Base-by-base conservation (phyloP, 1,140 invertebrate species). In the Sycobia sp. region DNA sequence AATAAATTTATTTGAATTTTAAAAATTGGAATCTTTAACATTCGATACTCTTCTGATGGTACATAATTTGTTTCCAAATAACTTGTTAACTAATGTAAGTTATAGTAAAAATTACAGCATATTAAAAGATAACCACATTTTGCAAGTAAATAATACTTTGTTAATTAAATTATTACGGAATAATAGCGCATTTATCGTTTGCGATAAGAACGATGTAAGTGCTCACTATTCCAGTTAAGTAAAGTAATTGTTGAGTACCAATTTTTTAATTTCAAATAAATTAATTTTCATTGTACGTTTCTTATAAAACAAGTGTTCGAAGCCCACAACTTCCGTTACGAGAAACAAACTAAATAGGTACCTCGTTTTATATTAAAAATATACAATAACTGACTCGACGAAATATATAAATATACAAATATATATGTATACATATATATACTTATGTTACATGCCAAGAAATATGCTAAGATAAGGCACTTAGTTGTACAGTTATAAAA, bases 351-450 rank as follows among this genome's bases (percentile, higher is more conserved):
- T 23, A 22, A 51, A 3, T 32, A 53, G n/a, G n/a, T n/a, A n/a
- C n/a, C n/a, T 51, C 36, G 0, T 49, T 49, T 36, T 50, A 32
- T 54, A 62, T 69, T 76, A 79, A 78, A 76, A 81, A 78, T 80
- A 77, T 80, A 81, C 77, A 79, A 75, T 78, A 69, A n/a, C n/a
- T 73, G 73, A 74, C 44, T 57, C 20, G 25, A 69, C 76, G 68
- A 43, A 22, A 22, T n/a, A 60, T 54, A 63, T 67, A 32, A 2
- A 22, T 36, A 7, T 32, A 50, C 16, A 25, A 16, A 65, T 74
- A 73, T 75, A 69, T 72, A 73, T 71, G 53, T 71, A 68, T 67
- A 67, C 58, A 64, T n/a, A n/a, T n/a, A n/a, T n/a, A n/a, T n/a
- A n/a, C n/a, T 72, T 70, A 76, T 69, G 76, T 73, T 70, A 76